A percentile compares a stretch with the other conserved stretches of the same genome.
These are phyloP conservation scores for Sphenopsis melanotis DNA, from an alignment of 2,797 vertebrate genomes.

Conservation along the genomic window DNA sequence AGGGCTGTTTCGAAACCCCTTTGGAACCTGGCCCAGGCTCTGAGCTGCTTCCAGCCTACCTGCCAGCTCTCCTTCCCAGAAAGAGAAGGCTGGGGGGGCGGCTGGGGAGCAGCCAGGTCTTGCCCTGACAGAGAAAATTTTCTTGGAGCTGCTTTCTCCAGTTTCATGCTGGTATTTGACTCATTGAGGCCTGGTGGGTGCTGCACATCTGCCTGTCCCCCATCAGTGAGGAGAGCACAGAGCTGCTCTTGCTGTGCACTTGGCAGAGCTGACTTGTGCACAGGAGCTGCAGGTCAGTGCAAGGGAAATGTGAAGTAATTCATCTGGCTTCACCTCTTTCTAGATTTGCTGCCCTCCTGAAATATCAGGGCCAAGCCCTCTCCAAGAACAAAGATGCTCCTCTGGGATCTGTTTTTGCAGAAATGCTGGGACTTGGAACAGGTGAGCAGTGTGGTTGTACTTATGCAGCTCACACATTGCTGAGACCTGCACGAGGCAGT, in stretches of 20 bases:
- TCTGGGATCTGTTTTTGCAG: background rate
- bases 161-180: background rate
- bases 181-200: background rate
- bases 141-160: conserved; percentile 5
- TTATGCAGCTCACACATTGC: background rate
- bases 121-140: background rate
- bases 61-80: background rate
- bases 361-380: background rate
- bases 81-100: background rate
- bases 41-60: background rate
- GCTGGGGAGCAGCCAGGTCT: background rate
- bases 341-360: background rate
- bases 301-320: background rate
- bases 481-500: background rate
- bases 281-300: background rate
- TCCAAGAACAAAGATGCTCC: background rate
- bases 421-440: background rate
- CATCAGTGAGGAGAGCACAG: background rate
- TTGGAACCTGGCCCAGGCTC: background rate
- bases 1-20: background rate
- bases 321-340: background rate
- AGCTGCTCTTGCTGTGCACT: background rate
- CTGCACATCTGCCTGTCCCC: background rate
- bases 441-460: background rate
- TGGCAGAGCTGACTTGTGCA: background rate